A percentile compares a stretch with the other conserved stretches of the same genome.
phyloP scores from a whole-genome alignment of 2,888 invertebrate genomes.

The Epinotia nisella region DNA sequence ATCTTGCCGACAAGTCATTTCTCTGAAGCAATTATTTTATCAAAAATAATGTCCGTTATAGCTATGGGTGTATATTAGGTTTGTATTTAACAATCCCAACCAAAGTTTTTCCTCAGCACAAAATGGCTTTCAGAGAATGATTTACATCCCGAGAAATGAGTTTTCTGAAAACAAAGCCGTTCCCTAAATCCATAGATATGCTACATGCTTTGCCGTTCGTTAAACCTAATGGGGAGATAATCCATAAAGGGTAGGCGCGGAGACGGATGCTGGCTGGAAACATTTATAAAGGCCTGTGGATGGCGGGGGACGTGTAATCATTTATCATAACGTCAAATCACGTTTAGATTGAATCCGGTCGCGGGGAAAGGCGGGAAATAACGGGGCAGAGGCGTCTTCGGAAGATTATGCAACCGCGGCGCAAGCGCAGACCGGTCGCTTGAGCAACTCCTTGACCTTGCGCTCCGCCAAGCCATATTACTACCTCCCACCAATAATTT shows the following conservation, averaged over 20 bases:
- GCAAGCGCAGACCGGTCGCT: constrained; percentile 65
- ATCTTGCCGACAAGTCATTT: background rate
- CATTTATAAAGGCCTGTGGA: constrained; percentile 25
- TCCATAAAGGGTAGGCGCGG: constrained; percentile 13
- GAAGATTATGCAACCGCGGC: constrained; percentile 70
- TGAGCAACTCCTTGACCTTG: constrained; percentile 78
- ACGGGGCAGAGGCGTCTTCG: constrained; percentile 44
- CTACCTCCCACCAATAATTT: constrained; percentile 56
- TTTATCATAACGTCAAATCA: constrained; percentile 42
- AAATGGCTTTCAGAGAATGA: background rate
- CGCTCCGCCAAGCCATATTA: constrained; percentile 55
- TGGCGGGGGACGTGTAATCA: constrained; percentile 13
- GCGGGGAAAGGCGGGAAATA: constrained; percentile 33
- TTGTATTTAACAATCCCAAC: background rate
- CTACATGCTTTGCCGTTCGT: constrained; percentile 7
- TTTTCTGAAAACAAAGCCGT: background rate
- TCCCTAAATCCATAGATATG: background rate
- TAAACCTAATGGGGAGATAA: constrained; percentile 10
- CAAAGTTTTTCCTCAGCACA: background rate
- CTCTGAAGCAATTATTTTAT: background rate
- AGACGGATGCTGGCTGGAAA: constrained; percentile 9
- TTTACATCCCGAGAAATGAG: background rate
- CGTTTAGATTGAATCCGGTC: constrained; percentile 29
- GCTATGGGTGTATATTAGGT: too few relatives aligned
- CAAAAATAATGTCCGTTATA: background rate